These are phyloP conservation scores for Coccyzus lansbergi DNA, from an alignment of 2,797 vertebrate genomes.

Conservation along the genomic window DNA sequence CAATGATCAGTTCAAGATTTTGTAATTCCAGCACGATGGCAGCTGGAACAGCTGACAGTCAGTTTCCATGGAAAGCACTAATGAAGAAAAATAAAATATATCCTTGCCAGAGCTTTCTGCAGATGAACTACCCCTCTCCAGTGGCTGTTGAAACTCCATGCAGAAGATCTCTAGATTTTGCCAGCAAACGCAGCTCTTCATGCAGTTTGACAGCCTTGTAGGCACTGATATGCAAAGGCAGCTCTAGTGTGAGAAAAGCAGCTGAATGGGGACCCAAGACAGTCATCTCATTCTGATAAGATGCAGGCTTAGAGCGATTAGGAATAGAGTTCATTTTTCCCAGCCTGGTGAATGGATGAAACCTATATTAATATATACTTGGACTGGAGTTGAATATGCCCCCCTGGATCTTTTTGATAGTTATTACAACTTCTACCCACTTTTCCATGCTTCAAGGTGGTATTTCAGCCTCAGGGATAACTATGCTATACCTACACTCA, in stretches of 20 bases:
- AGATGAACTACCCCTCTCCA: not conserved
- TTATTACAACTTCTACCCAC: not conserved
- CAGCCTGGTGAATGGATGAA: not conserved
- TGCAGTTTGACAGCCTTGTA: not conserved
- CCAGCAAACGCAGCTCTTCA: rapidly evolving
- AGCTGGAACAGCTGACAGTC: not conserved
- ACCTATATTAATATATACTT: not conserved
- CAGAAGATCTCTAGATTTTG: not conserved
- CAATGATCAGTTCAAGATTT: not conserved
- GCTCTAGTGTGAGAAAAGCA: not conserved
- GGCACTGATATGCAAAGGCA: not conserved
- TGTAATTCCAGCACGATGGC: not conserved
- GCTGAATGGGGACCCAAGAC: rapidly evolving
- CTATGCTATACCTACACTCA: not conserved
- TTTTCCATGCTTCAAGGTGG: not conserved
- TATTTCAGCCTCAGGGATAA: not conserved
- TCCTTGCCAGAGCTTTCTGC: not conserved
- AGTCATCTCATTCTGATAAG: not conserved
- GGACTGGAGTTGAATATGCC: not conserved
- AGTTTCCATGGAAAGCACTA: not conserved
- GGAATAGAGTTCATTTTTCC: not conserved
- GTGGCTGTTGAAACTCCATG: not conserved
- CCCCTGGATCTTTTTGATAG: not conserved
- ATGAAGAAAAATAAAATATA: not conserved
- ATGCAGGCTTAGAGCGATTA: not conserved